phyloP scores from a whole-genome alignment of 1,140 invertebrate genomes.

The Colletes latitarsis region DNA sequence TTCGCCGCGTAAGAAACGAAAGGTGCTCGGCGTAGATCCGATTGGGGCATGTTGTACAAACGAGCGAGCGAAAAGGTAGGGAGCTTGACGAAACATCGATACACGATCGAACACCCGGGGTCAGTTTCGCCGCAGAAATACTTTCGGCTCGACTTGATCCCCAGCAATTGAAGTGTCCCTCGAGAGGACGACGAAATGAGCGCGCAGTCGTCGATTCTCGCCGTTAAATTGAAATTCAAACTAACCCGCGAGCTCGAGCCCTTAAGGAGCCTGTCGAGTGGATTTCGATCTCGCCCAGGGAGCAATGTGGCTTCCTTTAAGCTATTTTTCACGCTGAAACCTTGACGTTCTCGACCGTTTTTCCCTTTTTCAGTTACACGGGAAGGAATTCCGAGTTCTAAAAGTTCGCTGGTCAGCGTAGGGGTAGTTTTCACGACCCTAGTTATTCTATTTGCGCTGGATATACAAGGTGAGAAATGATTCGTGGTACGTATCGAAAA shows the following conservation, averaged over 20 bases:
- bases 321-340: background rate
- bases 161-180: constrained; percentile 38
- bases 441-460: too few relatives aligned
- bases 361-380: too few relatives aligned
- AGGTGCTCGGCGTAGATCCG: too few relatives aligned
- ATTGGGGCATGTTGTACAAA: background rate
- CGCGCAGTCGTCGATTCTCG: constrained; percentile 29
- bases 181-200: constrained; percentile 30
- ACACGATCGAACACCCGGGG: constrained; percentile 22
- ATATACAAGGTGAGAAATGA: too few relatives aligned
- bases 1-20: background rate
- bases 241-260: constrained; percentile 30
- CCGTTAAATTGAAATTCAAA: constrained; percentile 47
- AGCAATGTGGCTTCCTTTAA: background rate
- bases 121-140: constrained; percentile 47
- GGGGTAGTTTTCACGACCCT: too few relatives aligned
- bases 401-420: too few relatives aligned
- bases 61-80: background rate
- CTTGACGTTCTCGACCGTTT: too few relatives aligned
- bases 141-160: constrained; percentile 33
- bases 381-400: too few relatives aligned
- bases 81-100: background rate
- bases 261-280: constrained; percentile 16
- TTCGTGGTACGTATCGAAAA: too few relatives aligned
- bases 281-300: constrained; percentile 12